Conservation (phyloP, 2,113 vertebrate species). For the Scartelaos histophorus region DNA sequence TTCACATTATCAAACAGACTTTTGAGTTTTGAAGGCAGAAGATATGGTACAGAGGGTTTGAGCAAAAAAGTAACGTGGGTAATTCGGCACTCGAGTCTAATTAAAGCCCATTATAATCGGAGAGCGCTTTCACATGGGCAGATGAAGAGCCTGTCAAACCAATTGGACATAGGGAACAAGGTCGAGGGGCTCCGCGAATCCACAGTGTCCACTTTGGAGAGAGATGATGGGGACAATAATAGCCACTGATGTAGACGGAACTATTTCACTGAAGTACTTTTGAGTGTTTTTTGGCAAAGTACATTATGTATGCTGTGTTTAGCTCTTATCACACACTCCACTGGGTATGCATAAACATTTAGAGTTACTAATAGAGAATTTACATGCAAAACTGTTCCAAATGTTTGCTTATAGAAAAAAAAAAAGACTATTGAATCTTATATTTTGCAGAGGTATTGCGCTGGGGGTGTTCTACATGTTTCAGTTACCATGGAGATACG, state of each 20-base stretch:
- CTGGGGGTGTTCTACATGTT: too few species aligned
- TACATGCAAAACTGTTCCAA: neutral
- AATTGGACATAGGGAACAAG: conserved; percentile 23
- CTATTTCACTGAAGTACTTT: conserved; percentile 4
- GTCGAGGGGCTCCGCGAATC: conserved; percentile 18
- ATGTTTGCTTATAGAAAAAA: neutral
- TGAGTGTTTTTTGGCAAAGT: neutral
- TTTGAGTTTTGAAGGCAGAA: neutral
- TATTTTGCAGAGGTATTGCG: too few species aligned
- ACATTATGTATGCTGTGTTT: neutral
- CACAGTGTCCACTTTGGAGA: conserved; percentile 11
- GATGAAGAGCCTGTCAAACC: conserved; percentile 13
- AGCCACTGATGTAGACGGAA: neutral
- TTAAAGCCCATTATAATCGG: conserved; percentile 7
- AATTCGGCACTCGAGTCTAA: conserved; percentile 29
- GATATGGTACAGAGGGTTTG: neutral
- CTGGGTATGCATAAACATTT: neutral
- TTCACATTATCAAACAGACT: neutral
- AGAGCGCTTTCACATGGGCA: conserved; percentile 12
- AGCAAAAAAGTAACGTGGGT: conserved; percentile 1
- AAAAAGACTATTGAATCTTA: neutral
- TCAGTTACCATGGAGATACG: too few species aligned
- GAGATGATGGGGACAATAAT: conserved; percentile 5
- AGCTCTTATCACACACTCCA: neutral
- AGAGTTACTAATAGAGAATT: neutral